Percentiles rank a stretch among this genome's conserved stretches.
Conservation (phyloP, 1,140 invertebrate genomes). For the Saccostrea echinata region DNA sequence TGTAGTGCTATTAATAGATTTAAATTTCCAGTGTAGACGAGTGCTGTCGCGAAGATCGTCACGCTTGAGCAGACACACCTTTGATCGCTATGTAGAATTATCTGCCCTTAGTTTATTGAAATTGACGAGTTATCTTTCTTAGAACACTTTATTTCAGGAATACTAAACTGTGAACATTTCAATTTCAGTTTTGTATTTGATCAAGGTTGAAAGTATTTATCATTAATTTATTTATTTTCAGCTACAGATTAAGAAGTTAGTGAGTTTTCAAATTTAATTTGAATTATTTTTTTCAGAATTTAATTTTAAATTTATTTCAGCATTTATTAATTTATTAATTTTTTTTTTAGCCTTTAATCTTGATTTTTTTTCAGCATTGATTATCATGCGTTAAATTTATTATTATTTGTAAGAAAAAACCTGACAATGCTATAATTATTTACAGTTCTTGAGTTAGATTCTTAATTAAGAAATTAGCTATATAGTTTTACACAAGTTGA, state of each 20-base stretch:
- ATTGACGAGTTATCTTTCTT: background rate
- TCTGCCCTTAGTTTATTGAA: constrained; percentile 9
- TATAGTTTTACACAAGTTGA: background rate
- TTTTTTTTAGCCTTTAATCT: background rate
- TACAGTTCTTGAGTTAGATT: background rate
- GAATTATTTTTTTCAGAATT: background rate
- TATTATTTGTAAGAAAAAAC: background rate
- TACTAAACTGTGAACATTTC: too few relatives aligned
- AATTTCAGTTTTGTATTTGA: constrained; percentile 6
- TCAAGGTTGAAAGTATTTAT: background rate
- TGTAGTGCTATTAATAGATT: background rate
- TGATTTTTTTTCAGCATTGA: background rate
- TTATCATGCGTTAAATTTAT: background rate
- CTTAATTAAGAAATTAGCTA: background rate
- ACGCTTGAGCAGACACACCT: background rate
- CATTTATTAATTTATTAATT: background rate
- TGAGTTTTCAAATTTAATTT: background rate
- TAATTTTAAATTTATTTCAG: background rate
- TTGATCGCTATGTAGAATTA: background rate
- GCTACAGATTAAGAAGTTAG: background rate
- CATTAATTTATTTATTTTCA: background rate
- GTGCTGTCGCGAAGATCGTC: constrained; percentile 23
- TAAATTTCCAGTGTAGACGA: background rate
- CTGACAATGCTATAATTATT: background rate
- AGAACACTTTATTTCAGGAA: background rate